Conservation (phyloP, 2,888 invertebrate genomes). For the Coenonympha glycerion region DNA sequence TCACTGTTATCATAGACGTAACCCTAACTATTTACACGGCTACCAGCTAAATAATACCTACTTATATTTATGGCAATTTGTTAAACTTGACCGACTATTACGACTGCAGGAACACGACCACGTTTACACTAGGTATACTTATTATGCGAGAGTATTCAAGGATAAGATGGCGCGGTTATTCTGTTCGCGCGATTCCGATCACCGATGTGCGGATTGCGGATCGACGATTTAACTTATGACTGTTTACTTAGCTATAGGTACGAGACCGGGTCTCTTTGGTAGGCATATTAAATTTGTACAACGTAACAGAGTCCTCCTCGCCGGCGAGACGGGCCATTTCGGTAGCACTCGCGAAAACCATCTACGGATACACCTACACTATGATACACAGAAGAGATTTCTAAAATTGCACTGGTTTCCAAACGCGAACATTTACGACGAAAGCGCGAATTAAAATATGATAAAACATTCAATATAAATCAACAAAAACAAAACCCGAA, state of each 20-base stretch:
- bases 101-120: slow-evolving; percentile 76
- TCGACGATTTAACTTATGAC: slow-evolving; percentile 69
- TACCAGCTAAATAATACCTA: slow-evolving; percentile 71
- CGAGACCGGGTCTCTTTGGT: slow-evolving; percentile 78
- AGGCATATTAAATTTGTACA: slow-evolving; percentile 76
- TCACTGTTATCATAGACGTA: slow-evolving; percentile 58
- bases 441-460: slow-evolving; percentile 70
- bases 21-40: slow-evolving; percentile 72
- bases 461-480: slow-evolving; percentile 68
- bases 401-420: slow-evolving; percentile 76
- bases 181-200: slow-evolving; percentile 59
- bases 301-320: slow-evolving; percentile 68
- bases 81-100: slow-evolving; percentile 75
- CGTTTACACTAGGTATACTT: slow-evolving; percentile 75
- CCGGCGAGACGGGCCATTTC: slow-evolving; percentile 51
- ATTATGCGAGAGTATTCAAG: slow-evolving; percentile 73
- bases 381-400: slow-evolving; percentile 74
- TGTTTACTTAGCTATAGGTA: slow-evolving; percentile 74
- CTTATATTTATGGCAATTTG: slow-evolving; percentile 77
- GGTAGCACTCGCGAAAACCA: slow-evolving; percentile 59
- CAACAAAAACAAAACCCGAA: slow-evolving; percentile 67
- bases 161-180: slow-evolving; percentile 68
- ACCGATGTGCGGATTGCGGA: slow-evolving; percentile 52
- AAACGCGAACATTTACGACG: slow-evolving; percentile 71
- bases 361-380: slow-evolving; percentile 72